phyloP scores from a whole-genome alignment of 2,113 vertebrate genomes.

The Phylloscopus trochilus region DNA sequence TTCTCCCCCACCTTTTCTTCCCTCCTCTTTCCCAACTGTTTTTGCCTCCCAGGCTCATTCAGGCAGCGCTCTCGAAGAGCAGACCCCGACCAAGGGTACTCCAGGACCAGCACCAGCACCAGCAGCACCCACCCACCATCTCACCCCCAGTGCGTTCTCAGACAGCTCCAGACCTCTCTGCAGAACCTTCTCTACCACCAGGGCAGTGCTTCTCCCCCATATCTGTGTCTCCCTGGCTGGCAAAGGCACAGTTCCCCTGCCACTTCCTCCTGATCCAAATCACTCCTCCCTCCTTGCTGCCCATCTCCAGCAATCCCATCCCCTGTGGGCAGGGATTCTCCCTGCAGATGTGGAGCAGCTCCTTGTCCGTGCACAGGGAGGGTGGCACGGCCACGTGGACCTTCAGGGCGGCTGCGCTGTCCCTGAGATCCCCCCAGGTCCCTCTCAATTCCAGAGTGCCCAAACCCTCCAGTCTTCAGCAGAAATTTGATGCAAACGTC shows the following conservation, averaged over 20 bases:
- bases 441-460: neutral
- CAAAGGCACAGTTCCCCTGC: neutral
- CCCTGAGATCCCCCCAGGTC: too few relatives aligned
- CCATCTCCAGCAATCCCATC: neutral
- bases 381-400: rapidly evolving
- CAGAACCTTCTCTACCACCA: neutral
- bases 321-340: neutral
- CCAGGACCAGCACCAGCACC: neutral
- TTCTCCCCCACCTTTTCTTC: neutral
- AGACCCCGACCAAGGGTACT: neutral
- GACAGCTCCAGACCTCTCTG: neutral
- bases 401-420: neutral
- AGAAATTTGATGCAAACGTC: neutral
- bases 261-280: neutral
- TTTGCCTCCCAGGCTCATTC: neutral
- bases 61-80: rapidly evolving
- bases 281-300: neutral
- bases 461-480: neutral
- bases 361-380: rapidly evolving
- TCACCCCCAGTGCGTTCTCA: neutral
- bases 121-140: neutral
- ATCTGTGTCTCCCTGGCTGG: neutral
- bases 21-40: rapidly evolving
- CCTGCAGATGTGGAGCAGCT: neutral
- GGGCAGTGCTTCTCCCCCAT: neutral